Evolutionary conservation across 2,888 invertebrate species (phyloP).

Genomic region (Hemithea aestivaria): DNA sequence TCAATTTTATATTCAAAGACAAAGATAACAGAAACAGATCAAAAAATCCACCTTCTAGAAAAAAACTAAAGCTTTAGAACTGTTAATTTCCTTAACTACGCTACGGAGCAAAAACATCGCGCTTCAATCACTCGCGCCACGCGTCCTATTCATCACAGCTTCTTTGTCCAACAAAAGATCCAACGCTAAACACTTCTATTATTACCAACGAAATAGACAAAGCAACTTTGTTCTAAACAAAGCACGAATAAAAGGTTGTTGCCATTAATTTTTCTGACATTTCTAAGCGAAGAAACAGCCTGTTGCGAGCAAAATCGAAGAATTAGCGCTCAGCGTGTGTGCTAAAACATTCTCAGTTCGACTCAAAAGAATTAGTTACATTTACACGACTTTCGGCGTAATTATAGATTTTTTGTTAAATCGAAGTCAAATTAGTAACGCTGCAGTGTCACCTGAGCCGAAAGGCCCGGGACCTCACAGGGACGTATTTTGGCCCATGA

Average conservation of each 20-base stretch:
- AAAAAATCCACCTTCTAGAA: too few relatives aligned
- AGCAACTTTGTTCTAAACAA: constrained; percentile 70
- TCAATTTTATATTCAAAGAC: too few relatives aligned
- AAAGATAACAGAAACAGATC: too few relatives aligned
- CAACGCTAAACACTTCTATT: constrained; percentile 76
- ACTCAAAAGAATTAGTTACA: constrained; percentile 51
- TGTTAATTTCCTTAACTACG: constrained; percentile 28
- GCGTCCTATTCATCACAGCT: constrained; percentile 62
- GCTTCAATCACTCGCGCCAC: constrained; percentile 62
- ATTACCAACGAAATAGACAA: constrained; percentile 72
- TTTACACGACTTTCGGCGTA: constrained; percentile 50
- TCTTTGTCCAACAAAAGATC: constrained; percentile 68
- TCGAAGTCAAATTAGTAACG: constrained; percentile 67
- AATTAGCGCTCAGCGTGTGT: constrained; percentile 66
- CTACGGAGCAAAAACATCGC: constrained; percentile 65
- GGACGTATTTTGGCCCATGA: constrained; percentile 63
- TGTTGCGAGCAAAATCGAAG: constrained; percentile 44
- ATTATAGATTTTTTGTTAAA: constrained; percentile 44
- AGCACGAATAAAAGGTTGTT: constrained; percentile 69
- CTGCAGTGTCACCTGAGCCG: constrained; percentile 69
- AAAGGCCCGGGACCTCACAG: constrained; percentile 64
- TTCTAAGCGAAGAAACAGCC: constrained; percentile 58
- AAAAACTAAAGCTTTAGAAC: neutral
- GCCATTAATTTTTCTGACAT: constrained; percentile 75
- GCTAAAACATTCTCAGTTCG: constrained; percentile 34